phyloP scores from a whole-genome alignment of 2,888 invertebrate genomes.

The Drosophila cyrtoloma region DNA sequence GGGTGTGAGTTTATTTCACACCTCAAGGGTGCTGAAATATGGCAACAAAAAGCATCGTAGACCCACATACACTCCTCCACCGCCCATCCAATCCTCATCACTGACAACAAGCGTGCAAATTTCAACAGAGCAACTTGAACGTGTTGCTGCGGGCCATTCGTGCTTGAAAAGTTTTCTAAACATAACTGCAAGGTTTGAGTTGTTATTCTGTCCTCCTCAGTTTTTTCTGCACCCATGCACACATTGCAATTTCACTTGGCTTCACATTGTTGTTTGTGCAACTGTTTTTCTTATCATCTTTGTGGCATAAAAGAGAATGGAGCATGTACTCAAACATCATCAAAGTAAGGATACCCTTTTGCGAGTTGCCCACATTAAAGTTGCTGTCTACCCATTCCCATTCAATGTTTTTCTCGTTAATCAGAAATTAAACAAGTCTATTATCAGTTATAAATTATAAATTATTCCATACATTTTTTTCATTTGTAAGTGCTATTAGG shows the following conservation, averaged over 20 bases:
- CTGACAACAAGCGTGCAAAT: constrained; percentile 60
- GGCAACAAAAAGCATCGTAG: constrained; percentile 61
- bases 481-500: no score
- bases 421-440: not conserved
- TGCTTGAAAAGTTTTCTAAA: constrained; percentile 80
- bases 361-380: not conserved
- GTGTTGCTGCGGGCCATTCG: constrained; percentile 77
- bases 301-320: constrained; percentile 13
- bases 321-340: constrained; percentile 32
- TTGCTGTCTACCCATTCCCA: not conserved
- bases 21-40: constrained; percentile 77
- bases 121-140: constrained; percentile 62
- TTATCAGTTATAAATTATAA: not conserved
- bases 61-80: constrained; percentile 4
- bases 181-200: constrained; percentile 70
- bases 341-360: constrained; percentile 27
- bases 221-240: constrained; percentile 42
- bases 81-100: constrained; percentile 1
- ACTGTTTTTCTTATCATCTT: constrained; percentile 46
- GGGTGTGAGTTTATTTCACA: constrained; percentile 69
- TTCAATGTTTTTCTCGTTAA: not conserved
- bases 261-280: constrained; percentile 53
- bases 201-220: constrained; percentile 41
- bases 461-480: not conserved
- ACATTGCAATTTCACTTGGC: constrained; percentile 62